phyloP scores from a whole-genome alignment of 2,797 vertebrate genomes.

The Darevskia nairensis region DNA sequence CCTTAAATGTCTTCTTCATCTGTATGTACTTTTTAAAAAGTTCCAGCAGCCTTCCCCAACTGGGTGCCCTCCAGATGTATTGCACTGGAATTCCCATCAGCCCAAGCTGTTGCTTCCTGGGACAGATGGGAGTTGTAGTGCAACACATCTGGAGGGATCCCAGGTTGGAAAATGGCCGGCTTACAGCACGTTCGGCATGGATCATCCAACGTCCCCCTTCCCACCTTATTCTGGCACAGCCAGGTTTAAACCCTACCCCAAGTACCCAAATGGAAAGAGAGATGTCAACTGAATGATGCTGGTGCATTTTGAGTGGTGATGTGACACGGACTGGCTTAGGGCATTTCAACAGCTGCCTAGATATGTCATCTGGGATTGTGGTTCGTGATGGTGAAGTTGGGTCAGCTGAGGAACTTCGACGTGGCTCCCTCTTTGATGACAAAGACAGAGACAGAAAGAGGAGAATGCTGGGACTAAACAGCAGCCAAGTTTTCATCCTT shows the following conservation, averaged over 20 bases:
- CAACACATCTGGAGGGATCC: too few species aligned
- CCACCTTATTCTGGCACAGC: constrained; percentile 53
- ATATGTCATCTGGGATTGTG: constrained; percentile 44
- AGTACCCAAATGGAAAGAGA: neutral
- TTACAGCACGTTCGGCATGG: constrained; percentile 79
- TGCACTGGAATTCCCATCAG: too few species aligned
- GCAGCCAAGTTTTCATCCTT: constrained; percentile 51
- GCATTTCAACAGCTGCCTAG: constrained; percentile 55
- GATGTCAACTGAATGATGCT: constrained; percentile 56
- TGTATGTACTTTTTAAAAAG: constrained; percentile 40
- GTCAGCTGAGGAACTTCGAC: constrained; percentile 53
- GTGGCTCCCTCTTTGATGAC: constrained; percentile 46
- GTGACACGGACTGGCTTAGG: neutral
- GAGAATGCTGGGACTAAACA: constrained; percentile 47
- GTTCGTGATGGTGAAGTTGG: constrained; percentile 72
- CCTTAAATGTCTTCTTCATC: constrained; percentile 29
- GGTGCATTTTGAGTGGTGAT: constrained; percentile 44
- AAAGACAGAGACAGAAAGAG: neutral
- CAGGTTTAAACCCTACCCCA: constrained; percentile 54
- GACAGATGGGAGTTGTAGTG: too few species aligned
- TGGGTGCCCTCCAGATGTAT: too few species aligned
- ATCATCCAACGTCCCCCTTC: constrained; percentile 68
- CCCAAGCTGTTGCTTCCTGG: too few species aligned
- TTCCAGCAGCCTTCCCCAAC: neutral
- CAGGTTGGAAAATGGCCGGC: constrained; percentile 14